These are phyloP conservation scores for Apodemia duryi DNA, from an alignment of 2,888 invertebrate species.

Conservation along the genomic window DNA sequence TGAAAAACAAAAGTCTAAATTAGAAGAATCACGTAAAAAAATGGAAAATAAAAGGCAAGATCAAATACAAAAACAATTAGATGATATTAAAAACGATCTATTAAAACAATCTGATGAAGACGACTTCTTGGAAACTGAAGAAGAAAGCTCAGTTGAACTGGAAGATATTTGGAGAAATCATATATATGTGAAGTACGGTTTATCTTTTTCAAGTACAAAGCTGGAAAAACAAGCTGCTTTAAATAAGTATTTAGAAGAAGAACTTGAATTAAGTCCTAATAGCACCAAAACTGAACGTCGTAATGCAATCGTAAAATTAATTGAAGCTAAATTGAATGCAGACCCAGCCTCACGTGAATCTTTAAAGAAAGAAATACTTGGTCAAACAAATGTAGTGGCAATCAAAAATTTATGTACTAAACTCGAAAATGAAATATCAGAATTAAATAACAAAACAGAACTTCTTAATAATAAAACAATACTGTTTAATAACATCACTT, in stretches of 20 bases:
- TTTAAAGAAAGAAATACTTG: constrained; percentile 49
- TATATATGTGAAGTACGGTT: constrained; percentile 57
- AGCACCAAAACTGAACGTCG: constrained; percentile 60
- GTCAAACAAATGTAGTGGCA: constrained; percentile 50
- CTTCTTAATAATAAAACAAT: constrained; percentile 54
- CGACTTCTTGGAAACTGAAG: constrained; percentile 45
- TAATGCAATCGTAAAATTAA: constrained; percentile 53
- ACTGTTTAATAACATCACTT: constrained; percentile 47
- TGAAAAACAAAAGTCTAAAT: constrained; percentile 32
- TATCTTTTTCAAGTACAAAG: constrained; percentile 47
- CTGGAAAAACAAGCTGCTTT: constrained; percentile 53
- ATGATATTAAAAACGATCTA: constrained; percentile 43
- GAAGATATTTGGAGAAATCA: constrained; percentile 62
- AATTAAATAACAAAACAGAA: constrained; percentile 57
- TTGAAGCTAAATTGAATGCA: constrained; percentile 50
- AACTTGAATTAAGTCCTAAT: constrained; percentile 51
- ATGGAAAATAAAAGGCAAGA: constrained; percentile 37
- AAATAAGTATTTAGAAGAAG: constrained; percentile 53
- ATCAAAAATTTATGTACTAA: constrained; percentile 50
- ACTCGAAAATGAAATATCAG: constrained; percentile 53
- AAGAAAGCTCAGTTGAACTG: constrained; percentile 50
- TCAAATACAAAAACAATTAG: constrained; percentile 36
- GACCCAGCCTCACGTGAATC: constrained; percentile 41
- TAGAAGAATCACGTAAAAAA: constrained; percentile 41
- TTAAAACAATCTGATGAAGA: constrained; percentile 34